Conservation (phyloP, 2,113 vertebrate genomes). For the Nothobranchius kuhntae region DNA sequence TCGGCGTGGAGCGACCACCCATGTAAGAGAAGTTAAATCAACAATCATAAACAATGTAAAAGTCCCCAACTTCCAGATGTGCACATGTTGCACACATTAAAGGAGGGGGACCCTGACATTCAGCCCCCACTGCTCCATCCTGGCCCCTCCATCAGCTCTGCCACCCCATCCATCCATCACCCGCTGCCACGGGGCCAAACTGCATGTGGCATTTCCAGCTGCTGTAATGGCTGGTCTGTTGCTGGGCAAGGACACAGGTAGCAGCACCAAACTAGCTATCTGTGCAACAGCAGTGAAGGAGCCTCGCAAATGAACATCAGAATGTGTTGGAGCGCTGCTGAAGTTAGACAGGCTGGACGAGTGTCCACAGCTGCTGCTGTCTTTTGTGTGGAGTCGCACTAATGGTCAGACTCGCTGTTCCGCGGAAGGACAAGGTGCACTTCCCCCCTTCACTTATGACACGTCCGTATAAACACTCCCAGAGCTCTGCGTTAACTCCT, state of each 20-base stretch:
- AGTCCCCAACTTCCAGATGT: too few relatives aligned
- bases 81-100: too few relatives aligned
- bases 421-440: constrained; percentile 62
- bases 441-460: constrained; percentile 45
- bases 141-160: too few relatives aligned
- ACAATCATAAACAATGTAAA: too few relatives aligned
- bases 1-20: too few relatives aligned
- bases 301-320: background rate
- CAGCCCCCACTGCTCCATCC: too few relatives aligned
- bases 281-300: constrained; percentile 5
- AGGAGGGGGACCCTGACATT: too few relatives aligned
- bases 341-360: constrained; percentile 46
- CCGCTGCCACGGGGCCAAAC: constrained; percentile 67
- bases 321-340: constrained; percentile 12
- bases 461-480: constrained; percentile 61
- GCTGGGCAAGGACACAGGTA: constrained; percentile 74
- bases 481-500: constrained; percentile 50
- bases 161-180: constrained; percentile 59
- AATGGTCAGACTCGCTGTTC: constrained; percentile 49
- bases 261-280: constrained; percentile 10
- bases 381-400: constrained; percentile 59
- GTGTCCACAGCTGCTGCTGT: constrained; percentile 23
- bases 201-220: constrained; percentile 72
- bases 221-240: constrained; percentile 74
- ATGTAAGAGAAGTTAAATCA: too few relatives aligned